Base-by-base conservation (phyloP, 2,113 vertebrate species). In the Romanogobio albipinnatus region DNA sequence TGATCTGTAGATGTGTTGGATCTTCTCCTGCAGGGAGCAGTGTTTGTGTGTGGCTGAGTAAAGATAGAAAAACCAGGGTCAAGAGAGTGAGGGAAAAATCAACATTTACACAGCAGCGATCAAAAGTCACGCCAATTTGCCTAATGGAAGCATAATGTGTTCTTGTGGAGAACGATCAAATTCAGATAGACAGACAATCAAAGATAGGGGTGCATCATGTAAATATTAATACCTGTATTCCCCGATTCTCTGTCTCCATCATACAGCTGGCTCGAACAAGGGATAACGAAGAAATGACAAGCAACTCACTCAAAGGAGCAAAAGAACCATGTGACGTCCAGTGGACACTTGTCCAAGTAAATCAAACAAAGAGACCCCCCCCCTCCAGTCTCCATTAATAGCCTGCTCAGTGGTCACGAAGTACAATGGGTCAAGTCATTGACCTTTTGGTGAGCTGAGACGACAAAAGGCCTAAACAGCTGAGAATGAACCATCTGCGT, bases 351-450 rank as follows among this genome's bases (percentile, higher is more conserved):
- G 78, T 81, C 61, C 1, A 68, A 68, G 24, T 66, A 81, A 66
- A 81, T 64, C 61, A 79, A 17, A 26, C 77, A 33, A 49, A 82
- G 43, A 81, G 6, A 68, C 49, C 62, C 11, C 17, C 47, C 49
- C 49, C 62, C 11, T 10, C 47, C 6, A 17, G 80, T 82, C 33
- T 39, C 64, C 80, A 82, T 53, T 33, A 71, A 56, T 82, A 82
- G 64, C 66, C 3, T 24, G 29, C 61, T 68, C 24, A 51, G 22
- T 81, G 45, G 29, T 70, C 47, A 56, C 43, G 49, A 82, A 17
- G 29, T 8, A 56, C 80, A 58, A 56, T 5, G 29, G 47, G 29
- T 82, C 80, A 71, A 82, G 64, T 82, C 49, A 82, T 26, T 82
- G 80, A 82, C 80, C 62, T 43, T 82, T 11, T 53, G 33, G 19